Evolutionary conservation across 92 coral and sea anemone genomes (phyloP), one percentile per base, ranked within the genome.

Genomic region (Heliopora coerulea): DNA sequence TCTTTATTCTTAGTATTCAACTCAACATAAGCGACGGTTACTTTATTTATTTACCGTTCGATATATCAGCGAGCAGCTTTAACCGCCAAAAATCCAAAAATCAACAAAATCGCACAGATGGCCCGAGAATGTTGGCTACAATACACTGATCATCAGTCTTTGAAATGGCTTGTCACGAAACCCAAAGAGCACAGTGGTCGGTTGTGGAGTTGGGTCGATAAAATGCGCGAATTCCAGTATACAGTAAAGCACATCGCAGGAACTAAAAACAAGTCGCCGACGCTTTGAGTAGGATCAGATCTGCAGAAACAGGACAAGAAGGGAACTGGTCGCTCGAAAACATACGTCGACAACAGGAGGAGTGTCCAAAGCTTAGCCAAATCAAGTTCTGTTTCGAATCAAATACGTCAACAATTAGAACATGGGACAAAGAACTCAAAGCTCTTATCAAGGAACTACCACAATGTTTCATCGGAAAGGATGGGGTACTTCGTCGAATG

Each of bases 161-260:
- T 81, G 35, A 62, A 62, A 18, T 13, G 44, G 19, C 52, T 74
- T 33, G 28, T 74, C 35, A 54, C 78, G 9, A 28, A n/a, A 59
- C 11, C 79, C 79, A 61, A 69, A 67, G 72, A 69, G 65, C 84
- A 80, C 75, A 77, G 82, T 68, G 82, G 86, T 20, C 84, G 79
- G 29, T 73, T 84, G 81, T 84, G 83, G 80, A 62, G 83, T 62
- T 78, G 83, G 83, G 73, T 84, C 41, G 65, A 84, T 75, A 84
- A 78, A 68, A 78, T 84, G 27, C 80, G 84, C 26, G 84, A 84
- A 60, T 79, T 84, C 84, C 84, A 84, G 63, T 79, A 79, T 72
- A 58, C 29, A 74, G 88, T 79, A 48, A 79, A 80, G 52, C 85
- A 84, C 74, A 74, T 74, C 33, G 58, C 85, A 46, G 88, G 82